These are phyloP conservation scores for Theristicus caerulescens DNA, from an alignment of 2,113 vertebrate species.

Conservation along the genomic window DNA sequence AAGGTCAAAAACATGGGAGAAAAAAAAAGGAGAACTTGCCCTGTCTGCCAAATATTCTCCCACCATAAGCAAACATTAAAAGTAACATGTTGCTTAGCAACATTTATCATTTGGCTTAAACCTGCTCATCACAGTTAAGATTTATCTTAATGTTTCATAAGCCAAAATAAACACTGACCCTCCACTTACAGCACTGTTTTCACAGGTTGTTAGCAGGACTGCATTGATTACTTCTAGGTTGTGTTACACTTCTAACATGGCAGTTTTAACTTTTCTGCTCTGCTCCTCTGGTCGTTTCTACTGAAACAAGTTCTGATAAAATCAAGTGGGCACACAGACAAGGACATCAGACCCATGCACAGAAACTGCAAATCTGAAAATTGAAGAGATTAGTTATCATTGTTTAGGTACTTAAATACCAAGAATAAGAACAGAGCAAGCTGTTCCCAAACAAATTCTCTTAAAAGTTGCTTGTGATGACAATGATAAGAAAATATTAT, in stretches of 20 bases:
- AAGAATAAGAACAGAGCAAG: background rate
- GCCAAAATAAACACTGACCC: constrained; percentile 79
- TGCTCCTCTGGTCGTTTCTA: background rate
- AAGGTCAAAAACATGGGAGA: background rate
- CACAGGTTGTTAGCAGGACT: constrained; percentile 73
- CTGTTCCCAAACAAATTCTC: background rate
- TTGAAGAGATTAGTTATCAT: background rate
- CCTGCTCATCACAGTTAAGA: constrained; percentile 66
- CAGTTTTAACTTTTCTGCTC: background rate
- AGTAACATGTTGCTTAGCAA: constrained; percentile 41
- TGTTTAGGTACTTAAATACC: background rate
- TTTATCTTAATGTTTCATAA: constrained; percentile 74
- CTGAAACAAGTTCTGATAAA: background rate
- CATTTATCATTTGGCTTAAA: constrained; percentile 60
- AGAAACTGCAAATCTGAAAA: background rate
- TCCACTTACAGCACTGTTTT: constrained; percentile 77
- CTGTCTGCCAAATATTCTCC: constrained; percentile 7
- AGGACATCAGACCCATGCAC: background rate
- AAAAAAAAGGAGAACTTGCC: background rate
- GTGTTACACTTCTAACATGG: background rate
- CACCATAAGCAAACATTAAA: background rate
- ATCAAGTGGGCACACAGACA: background rate
- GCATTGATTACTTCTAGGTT: constrained; percentile 74
- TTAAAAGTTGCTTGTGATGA: background rate
- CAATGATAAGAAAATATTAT: background rate